Conservation (phyloP, 1,140 invertebrate genomes). For the Sweltsa coloradensis region DNA sequence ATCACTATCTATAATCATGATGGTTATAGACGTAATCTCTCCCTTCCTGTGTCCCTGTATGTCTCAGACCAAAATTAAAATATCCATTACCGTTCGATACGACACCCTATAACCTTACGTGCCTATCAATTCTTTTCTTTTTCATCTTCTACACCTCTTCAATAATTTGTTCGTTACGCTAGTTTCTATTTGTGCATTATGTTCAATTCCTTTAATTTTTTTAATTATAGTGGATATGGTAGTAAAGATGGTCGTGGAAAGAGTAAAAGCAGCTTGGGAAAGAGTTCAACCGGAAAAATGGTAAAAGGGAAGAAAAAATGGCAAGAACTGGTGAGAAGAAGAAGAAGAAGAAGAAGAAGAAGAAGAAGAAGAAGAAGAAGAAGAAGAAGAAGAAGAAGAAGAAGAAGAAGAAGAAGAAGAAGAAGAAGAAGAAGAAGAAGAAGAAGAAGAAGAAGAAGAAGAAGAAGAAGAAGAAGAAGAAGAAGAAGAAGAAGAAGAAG, state of each 20-base stretch:
- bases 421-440: slow-evolving; percentile 9
- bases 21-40: too few species aligned
- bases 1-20: too few species aligned
- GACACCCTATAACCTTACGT: too few species aligned
- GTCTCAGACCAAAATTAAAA: too few species aligned
- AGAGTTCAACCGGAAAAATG: not conserved
- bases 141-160: too few species aligned
- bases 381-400: not conserved
- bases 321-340: not conserved
- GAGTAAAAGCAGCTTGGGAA: not conserved
- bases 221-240: not conserved
- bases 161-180: too few species aligned
- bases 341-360: slow-evolving; percentile 4
- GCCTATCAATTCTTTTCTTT: too few species aligned
- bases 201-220: too few species aligned
- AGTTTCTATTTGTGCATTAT: too few species aligned
- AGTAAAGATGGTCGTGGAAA: not conserved
- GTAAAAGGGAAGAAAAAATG: not conserved
- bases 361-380: not conserved
- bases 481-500: slow-evolving; percentile 12
- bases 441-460: slow-evolving; percentile 11
- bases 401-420: not conserved
- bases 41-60: too few species aligned
- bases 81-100: too few species aligned
- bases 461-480: slow-evolving; percentile 8